Conservation (phyloP, 2,888 invertebrate genomes). For the Mythimna ferrago region DNA sequence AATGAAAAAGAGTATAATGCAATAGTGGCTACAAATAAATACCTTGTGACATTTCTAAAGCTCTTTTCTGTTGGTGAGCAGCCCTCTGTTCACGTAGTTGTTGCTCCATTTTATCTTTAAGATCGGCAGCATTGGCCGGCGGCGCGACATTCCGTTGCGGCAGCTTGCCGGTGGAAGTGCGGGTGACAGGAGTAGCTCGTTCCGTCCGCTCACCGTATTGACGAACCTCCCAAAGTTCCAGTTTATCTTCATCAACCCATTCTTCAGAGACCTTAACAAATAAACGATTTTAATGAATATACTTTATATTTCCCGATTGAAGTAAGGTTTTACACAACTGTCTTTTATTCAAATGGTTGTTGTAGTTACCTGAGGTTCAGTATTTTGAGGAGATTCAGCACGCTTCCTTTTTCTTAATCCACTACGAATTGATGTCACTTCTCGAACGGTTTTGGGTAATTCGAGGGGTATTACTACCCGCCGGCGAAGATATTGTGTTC, state of each 20-base stretch:
- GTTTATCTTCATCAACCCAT: conserved; percentile 98
- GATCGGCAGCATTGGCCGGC: conserved; percentile 93
- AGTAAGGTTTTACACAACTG: not conserved
- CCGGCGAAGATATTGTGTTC: conserved; percentile 97
- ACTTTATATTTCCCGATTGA: not conserved
- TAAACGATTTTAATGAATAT: not conserved
- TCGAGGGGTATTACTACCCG: conserved; percentile 98
- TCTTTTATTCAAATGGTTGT: not conserved
- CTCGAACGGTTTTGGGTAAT: conserved; percentile 97
- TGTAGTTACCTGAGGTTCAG: conserved; percentile 94
- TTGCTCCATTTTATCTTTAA: conserved; percentile 97
- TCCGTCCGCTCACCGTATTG: conserved; percentile 96
- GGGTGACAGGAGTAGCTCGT: conserved; percentile 94
- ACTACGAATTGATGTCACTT: conserved; percentile 98
- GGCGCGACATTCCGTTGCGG: conserved; percentile 86
- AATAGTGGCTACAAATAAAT: conserved; percentile 41
- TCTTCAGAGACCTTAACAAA: conserved; percentile 94
- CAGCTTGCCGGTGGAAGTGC: conserved; percentile 94
- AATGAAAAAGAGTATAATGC: not conserved
- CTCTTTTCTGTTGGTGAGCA: conserved; percentile 97
- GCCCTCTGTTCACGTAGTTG: conserved; percentile 96
- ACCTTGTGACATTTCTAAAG: conserved; percentile 93
- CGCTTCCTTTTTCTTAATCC: conserved; percentile 98
- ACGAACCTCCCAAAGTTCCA: conserved; percentile 99
- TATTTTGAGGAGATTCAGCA: conserved; percentile 98